Conservation (phyloP, 1,140 invertebrate genomes). For the Solenopsis invicta region DNA sequence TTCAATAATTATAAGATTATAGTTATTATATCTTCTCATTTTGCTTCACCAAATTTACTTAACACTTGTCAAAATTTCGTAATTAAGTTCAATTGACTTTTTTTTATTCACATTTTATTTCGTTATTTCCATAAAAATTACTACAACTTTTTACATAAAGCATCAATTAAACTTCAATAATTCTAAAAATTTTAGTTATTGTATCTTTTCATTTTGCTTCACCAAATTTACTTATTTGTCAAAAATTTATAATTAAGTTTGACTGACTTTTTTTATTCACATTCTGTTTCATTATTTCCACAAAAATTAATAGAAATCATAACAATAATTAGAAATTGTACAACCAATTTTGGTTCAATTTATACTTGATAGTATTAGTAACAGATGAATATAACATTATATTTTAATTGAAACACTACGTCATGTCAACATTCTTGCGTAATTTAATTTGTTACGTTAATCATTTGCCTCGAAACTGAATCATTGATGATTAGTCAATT, state of each 20-base stretch:
- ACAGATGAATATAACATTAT: neutral
- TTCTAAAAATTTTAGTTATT: no score
- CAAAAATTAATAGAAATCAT: neutral
- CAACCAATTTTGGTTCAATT: neutral
- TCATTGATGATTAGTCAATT: constrained; percentile 26
- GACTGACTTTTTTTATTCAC: neutral
- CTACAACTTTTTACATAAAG: constrained; percentile 4
- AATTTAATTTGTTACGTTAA: constrained; percentile 23
- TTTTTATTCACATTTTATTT: no score
- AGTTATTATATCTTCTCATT: no score
- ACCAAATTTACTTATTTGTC: no score
- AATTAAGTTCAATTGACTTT: neutral
- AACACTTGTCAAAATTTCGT: no score
- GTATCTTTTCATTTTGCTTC: no score
- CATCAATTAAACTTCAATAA: no score
- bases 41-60: no score
- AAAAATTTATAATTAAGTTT: neutral
- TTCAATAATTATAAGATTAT: neutral
- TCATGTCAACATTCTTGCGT: neutral
- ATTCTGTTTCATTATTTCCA: neutral
- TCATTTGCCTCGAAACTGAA: constrained; percentile 12
- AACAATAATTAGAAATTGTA: neutral
- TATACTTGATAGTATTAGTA: neutral
- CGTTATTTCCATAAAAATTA: neutral
- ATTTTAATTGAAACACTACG: neutral